Percentiles rank a stretch among this genome's conserved stretches.
phyloP scores from a whole-genome alignment of 2,797 vertebrate species.

The Periophthalmus magnuspinnatus region DNA sequence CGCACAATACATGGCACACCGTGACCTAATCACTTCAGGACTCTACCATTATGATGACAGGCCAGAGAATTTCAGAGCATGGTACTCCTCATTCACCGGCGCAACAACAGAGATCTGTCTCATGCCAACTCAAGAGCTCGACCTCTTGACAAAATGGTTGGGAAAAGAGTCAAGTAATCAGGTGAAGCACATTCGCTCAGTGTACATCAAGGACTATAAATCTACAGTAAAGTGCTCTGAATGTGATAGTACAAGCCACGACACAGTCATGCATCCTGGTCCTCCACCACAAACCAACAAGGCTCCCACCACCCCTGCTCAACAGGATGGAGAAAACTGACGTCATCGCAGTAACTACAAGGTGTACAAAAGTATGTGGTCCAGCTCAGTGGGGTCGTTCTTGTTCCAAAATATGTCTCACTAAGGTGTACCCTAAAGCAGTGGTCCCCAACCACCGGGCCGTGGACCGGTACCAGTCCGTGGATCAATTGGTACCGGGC shows the following conservation, averaged over 20 bases:
- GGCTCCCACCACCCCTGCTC: not conserved
- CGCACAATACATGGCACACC: not conserved
- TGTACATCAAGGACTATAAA: not conserved
- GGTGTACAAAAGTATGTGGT: not conserved
- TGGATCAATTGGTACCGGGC: too few relatives aligned
- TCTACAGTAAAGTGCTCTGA: too few relatives aligned
- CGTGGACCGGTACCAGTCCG: too few relatives aligned
- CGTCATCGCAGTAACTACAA: not conserved
- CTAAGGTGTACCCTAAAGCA: not conserved
- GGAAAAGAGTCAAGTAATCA: conserved; percentile 6
- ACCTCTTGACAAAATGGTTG: conserved; percentile 8
- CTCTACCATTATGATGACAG: too few relatives aligned
- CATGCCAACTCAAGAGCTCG: not conserved
- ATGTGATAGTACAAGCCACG: too few relatives aligned
- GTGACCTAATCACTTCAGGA: not conserved
- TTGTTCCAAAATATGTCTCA: too few relatives aligned
- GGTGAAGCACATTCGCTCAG: conserved; percentile 5
- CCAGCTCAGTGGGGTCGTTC: not conserved
- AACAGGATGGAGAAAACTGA: not conserved
- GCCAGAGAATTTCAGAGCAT: conserved; percentile 4
- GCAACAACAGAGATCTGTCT: not conserved
- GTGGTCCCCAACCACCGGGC: too few relatives aligned
- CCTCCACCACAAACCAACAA: not conserved
- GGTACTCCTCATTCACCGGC: not conserved
- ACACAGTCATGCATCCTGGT: too few relatives aligned